These are phyloP conservation scores for Herpetotheres cachinnans DNA, from an alignment of 2,113 vertebrate genomes.

Conservation along the genomic window DNA sequence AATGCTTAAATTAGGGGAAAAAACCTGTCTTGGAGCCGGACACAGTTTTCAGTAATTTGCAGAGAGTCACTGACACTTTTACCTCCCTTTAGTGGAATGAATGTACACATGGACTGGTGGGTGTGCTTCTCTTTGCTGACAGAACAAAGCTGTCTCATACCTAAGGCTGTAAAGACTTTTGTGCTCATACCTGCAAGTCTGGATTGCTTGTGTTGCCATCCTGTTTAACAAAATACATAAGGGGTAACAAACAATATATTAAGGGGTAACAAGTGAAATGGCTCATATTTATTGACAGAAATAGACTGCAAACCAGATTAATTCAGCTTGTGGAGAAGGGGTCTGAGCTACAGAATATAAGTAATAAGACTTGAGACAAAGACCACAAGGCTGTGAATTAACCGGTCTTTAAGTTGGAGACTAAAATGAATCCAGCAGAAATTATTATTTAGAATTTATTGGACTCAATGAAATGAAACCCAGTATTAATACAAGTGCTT, in stretches of 20 bases:
- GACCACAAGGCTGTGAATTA: neutral
- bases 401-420: neutral
- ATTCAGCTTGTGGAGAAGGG: neutral
- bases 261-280: neutral
- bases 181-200: neutral
- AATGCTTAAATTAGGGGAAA: neutral
- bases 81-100: neutral
- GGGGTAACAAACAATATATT: neutral
- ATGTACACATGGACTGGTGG: too few species aligned
- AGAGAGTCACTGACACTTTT: neutral
- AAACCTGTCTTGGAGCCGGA: neutral
- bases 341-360: neutral
- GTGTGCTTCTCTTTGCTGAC: neutral
- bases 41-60: neutral
- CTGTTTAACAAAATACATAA: neutral
- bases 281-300: neutral
- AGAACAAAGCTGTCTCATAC: neutral
- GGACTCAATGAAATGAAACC: neutral
- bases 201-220: neutral
- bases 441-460: neutral
- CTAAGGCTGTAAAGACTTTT: neutral
- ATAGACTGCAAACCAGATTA: neutral
- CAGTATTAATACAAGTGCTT: neutral
- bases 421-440: neutral
- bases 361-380: neutral